A percentile compares a stretch with the other conserved stretches of the same genome.
These are phyloP conservation scores for Gavialis gangeticus DNA, from an alignment of 2,113 vertebrate genomes.

Conservation along the genomic window DNA sequence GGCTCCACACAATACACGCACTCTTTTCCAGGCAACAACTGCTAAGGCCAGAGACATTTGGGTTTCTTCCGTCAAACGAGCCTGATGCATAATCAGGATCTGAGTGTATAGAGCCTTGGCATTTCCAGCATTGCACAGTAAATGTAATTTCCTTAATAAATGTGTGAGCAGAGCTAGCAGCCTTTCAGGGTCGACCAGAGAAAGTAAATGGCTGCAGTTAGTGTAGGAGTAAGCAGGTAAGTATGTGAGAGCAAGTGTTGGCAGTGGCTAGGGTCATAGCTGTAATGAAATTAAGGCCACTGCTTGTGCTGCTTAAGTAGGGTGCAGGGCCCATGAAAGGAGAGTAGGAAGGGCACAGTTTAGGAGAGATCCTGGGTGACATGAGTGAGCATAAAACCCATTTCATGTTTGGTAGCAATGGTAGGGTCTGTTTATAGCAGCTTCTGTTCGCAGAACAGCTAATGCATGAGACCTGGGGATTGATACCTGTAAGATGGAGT, in stretches of 20 bases:
- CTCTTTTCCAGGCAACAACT: no score
- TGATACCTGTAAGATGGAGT: constrained; percentile 48
- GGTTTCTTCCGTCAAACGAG: not conserved
- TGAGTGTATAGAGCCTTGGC: not conserved
- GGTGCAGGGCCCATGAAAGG: not conserved
- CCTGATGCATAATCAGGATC: not conserved
- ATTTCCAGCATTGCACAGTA: not conserved
- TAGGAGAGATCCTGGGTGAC: not conserved
- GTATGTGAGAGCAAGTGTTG: not conserved
- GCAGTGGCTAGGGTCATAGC: not conserved
- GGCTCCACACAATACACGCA: no score
- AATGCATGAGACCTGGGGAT: constrained; percentile 11
- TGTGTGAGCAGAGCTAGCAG: not conserved
- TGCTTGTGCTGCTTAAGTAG: not conserved
- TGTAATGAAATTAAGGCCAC: not conserved
- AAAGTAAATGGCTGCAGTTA: not conserved
- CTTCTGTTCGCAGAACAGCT: not conserved
- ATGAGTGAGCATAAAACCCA: not conserved
- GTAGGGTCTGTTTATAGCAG: not conserved
- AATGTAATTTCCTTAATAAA: not conserved
- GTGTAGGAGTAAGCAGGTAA: not conserved
- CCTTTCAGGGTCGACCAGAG: not conserved
- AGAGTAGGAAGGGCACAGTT: not conserved
- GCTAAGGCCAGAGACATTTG: not conserved
- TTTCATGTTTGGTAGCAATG: not conserved